phyloP scores from a whole-genome alignment of 2,113 vertebrate species.

The Chionomys nivalis region DNA sequence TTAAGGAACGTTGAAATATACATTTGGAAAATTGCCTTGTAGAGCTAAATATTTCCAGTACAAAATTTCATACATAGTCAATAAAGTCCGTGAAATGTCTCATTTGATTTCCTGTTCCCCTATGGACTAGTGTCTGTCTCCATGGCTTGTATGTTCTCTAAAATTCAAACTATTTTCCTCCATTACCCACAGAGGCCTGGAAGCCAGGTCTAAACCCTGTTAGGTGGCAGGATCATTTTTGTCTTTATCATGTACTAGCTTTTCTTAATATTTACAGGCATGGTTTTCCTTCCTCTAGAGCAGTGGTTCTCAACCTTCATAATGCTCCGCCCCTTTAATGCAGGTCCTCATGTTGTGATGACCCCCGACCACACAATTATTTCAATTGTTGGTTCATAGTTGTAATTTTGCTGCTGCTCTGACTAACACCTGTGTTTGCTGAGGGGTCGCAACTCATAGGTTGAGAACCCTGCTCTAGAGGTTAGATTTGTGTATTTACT shows the following conservation, averaged over 20 bases:
- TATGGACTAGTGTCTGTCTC: background rate
- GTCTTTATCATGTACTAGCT: background rate
- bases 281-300: background rate
- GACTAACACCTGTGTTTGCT: background rate
- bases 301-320: background rate
- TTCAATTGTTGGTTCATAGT: background rate
- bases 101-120: background rate
- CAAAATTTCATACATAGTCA: constrained; percentile 1
- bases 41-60: background rate
- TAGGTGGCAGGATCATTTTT: background rate
- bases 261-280: background rate
- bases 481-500: background rate
- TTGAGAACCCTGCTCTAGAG: background rate
- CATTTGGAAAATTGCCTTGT: background rate
- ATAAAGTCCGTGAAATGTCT: background rate
- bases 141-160: background rate
- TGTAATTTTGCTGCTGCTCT: background rate
- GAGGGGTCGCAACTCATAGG: background rate
- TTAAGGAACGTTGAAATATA: background rate
- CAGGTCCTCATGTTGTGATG: background rate
- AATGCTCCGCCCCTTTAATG: background rate
- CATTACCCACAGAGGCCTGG: background rate
- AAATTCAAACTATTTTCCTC: background rate
- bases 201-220: background rate
- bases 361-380: background rate